Base-by-base conservation (phyloP, 1,140 invertebrate genomes). In the Aphidius ervi region DNA sequence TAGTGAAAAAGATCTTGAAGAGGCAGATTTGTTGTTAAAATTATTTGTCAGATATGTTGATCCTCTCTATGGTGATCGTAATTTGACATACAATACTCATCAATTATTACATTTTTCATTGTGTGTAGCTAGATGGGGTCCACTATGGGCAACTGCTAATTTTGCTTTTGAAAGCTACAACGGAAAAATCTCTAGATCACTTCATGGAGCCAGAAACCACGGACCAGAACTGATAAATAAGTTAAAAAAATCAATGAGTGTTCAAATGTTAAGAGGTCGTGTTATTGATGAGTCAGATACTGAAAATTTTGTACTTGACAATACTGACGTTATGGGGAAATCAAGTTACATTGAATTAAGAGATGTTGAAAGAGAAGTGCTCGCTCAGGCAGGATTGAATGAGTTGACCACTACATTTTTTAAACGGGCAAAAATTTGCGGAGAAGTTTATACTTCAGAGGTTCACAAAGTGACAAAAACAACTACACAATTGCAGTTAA, bases 151-250 rank as follows among this genome's bases (percentile, higher is more conserved):
- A 5, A 50, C 55, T 1, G 63, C 64, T 5, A 57, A 65, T 10
- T 68, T 70, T 52, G 48, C 63, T 8, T 67, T 66, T 58, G 65
- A 70, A 63, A 61, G 56, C 53, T 63, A 45, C 16, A 67, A 65
- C 31, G 67, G 58, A 42, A 58, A 64, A 56, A 50, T 69, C 59
- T 31, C 23, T 31, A 31, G 1, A 31, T 31, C 23, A 31, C 23
- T 31, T 31, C 23, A 31, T 31, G 23, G 23, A 31, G 23, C 23
- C 23, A 31, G 23, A 31, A 31, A 31, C 23, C 23, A 31, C 23
- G 23, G 23, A 8, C 59, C 64, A 64, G 65, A 68, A 64, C 62
- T 68, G 40, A 45, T 62, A 1, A 67, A 68, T 48, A 55, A 64
- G 20, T 20, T 70, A 56, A 58, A 20, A 42, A 58, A 59, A 46